Percentiles rank a stretch among this genome's conserved stretches.
phyloP scores from a whole-genome alignment of 2,888 invertebrate genomes.

The Volucella bombylans region DNA sequence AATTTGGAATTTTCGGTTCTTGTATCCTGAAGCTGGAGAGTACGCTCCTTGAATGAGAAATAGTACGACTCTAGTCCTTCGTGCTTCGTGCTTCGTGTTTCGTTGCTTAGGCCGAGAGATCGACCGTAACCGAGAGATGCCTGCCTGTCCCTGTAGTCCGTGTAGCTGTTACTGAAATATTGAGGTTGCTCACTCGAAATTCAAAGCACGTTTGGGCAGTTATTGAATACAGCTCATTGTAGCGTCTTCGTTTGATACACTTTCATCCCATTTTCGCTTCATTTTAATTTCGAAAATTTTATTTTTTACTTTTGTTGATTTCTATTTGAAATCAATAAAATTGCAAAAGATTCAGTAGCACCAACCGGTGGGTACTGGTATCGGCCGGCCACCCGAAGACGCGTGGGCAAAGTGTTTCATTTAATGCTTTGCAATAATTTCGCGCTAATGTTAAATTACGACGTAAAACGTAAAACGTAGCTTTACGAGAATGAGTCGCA shows the following conservation, averaged over 20 bases:
- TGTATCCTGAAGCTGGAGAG: constrained; percentile 30
- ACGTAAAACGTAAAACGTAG: constrained; percentile 1
- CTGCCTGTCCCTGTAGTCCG: background rate
- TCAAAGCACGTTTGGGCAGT: constrained; percentile 68
- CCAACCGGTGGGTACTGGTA: background rate
- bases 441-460: constrained; percentile 28
- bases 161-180: constrained; percentile 1
- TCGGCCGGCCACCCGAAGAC: background rate
- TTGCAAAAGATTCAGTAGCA: constrained; percentile 6
- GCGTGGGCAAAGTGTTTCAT: constrained; percentile 25
- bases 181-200: constrained; percentile 41
- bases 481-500: too few species aligned
- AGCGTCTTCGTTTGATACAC: constrained; percentile 71
- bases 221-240: constrained; percentile 73
- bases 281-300: constrained; percentile 57
- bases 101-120: constrained; percentile 27
- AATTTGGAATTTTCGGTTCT: constrained; percentile 66
- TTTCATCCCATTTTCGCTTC: constrained; percentile 68
- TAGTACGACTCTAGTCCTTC: constrained; percentile 9
- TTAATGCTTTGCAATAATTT: constrained; percentile 54
- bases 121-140: background rate
- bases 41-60: constrained; percentile 63
- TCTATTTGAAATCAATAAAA: constrained; percentile 59
- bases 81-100: background rate
- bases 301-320: constrained; percentile 18